These are phyloP conservation scores for Thera britannica DNA, from an alignment of 2,888 invertebrate species.

Conservation along the genomic window DNA sequence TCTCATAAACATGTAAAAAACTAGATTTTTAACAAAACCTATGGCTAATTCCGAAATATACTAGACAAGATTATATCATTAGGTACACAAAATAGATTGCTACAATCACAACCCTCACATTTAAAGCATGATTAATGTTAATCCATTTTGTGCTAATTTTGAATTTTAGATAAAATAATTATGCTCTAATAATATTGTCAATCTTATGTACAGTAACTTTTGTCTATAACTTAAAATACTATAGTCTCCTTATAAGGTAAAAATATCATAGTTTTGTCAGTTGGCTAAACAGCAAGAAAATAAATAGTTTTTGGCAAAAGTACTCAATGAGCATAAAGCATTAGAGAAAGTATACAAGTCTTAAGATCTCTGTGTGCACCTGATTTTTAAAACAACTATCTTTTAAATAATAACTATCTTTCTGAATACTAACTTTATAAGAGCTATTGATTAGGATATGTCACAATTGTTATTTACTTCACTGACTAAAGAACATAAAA, in stretches of 20 bases:
- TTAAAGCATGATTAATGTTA: conserved; percentile 60
- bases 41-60: conserved; percentile 17
- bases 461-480: not conserved
- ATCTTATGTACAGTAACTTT: conserved; percentile 35
- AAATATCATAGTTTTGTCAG: conserved; percentile 27
- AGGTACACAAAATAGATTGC: conserved; percentile 52
- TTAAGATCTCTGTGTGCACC: conserved; percentile 9
- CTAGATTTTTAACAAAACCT: conserved; percentile 16
- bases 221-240: conserved; percentile 24
- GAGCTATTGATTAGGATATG: not conserved
- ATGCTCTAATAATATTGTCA: conserved; percentile 40
- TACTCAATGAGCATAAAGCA: conserved; percentile 11
- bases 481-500: not conserved
- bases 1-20: conserved; percentile 13
- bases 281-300: conserved; percentile 17
- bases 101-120: conserved; percentile 69
- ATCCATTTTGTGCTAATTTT: conserved; percentile 61
- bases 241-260: conserved; percentile 17
- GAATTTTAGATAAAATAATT: conserved; percentile 28
- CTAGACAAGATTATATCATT: conserved; percentile 24
- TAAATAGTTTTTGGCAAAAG: conserved; percentile 31
- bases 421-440: not conserved
- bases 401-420: conserved; percentile 36
- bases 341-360: conserved; percentile 12
- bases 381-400: conserved; percentile 1